These are phyloP conservation scores for Triplophysa siluroides DNA, from an alignment of 2,113 vertebrate genomes.

Conservation along the genomic window DNA sequence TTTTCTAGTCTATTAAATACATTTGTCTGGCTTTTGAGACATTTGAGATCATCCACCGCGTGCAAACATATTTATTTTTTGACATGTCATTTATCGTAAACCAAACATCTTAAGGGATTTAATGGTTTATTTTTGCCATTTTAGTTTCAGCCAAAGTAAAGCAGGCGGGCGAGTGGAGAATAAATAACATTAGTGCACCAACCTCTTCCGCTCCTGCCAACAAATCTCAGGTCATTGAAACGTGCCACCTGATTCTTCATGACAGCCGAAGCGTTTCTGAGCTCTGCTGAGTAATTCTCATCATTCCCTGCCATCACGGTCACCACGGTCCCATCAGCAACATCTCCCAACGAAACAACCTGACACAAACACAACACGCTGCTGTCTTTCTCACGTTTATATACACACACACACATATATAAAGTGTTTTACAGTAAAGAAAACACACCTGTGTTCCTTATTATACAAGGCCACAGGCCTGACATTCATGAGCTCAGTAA, in stretches of 20 bases:
- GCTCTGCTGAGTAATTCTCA: conserved; percentile 95
- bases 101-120: not conserved
- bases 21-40: conserved; percentile 39
- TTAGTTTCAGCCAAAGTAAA: conserved; percentile 29
- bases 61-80: conserved; percentile 33
- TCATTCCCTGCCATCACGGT: conserved; percentile 98
- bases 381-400: not conserved
- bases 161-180: conserved; percentile 10
- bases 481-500: not conserved
- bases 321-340: conserved; percentile 92
- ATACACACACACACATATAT: too few relatives aligned
- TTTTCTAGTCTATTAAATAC: not conserved
- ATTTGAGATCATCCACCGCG: conserved; percentile 44
- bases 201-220: conserved; percentile 98
- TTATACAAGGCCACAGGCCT: not conserved
- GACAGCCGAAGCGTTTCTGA: conserved; percentile 92
- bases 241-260: conserved; percentile 96
- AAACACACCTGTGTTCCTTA: not conserved
- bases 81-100: conserved; percentile 44
- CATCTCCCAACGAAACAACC: conserved; percentile 92
- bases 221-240: conserved; percentile 96
- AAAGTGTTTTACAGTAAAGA: not conserved
- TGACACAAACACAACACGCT: conserved; percentile 55
- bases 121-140: conserved; percentile 22
- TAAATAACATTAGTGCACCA: conserved; percentile 55